Conservation (phyloP, 2,113 vertebrate species). For the Polypterus bichir region DNA sequence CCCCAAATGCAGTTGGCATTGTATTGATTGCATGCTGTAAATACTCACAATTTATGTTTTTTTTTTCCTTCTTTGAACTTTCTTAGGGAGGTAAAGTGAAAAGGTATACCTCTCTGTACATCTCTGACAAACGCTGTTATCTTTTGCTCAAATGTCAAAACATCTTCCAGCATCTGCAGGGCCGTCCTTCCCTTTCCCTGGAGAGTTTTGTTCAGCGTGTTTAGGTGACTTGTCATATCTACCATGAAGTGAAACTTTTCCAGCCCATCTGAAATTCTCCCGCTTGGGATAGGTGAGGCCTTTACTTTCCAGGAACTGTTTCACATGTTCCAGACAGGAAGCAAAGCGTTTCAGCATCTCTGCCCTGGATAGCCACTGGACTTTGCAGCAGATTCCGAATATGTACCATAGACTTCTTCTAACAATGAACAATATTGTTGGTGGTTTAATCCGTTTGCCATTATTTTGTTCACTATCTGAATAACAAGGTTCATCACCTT, state of each 20-base stretch:
- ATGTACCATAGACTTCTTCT: too few relatives aligned
- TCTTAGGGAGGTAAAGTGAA: background rate
- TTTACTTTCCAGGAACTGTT: background rate
- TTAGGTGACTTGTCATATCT: background rate
- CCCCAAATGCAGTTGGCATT: background rate
- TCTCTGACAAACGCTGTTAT: background rate
- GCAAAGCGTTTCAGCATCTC: too few relatives aligned
- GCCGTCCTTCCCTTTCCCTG: background rate
- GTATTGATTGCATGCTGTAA: background rate
- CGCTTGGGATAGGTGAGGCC: background rate
- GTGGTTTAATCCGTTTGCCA: too few relatives aligned
- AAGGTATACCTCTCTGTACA: background rate
- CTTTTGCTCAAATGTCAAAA: background rate
- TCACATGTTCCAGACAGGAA: too few relatives aligned
- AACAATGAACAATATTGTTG: too few relatives aligned
- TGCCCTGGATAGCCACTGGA: too few relatives aligned
- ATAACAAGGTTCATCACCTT: too few relatives aligned
- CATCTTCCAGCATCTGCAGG: background rate
- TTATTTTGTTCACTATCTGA: too few relatives aligned
- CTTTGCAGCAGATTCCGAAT: too few relatives aligned
- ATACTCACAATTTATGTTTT: background rate
- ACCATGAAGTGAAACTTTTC: slow-evolving; percentile 3
- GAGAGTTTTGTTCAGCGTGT: background rate
- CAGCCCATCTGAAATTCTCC: background rate
- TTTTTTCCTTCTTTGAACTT: background rate